Evolutionary conservation across 2,888 invertebrate species (phyloP).

Genomic region (Agriopis marginaria): DNA sequence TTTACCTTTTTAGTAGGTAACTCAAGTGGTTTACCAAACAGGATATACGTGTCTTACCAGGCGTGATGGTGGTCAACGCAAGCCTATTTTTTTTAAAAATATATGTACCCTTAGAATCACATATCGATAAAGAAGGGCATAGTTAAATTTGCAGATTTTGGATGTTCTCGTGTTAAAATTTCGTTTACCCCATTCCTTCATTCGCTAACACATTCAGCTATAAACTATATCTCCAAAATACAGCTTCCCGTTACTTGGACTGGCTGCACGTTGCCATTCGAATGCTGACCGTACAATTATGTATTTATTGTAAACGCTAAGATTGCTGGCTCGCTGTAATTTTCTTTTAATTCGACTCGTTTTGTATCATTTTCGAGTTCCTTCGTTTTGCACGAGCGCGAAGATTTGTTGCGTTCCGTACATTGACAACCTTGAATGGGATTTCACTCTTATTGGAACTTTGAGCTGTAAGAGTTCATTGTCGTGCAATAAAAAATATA

Average conservation of each 20-base stretch:
- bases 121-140: neutral
- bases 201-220: neutral
- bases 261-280: slow-evolving; percentile 49
- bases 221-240: slow-evolving; percentile 46
- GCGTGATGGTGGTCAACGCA: too few species aligned
- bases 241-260: slow-evolving; percentile 37
- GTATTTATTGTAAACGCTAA: slow-evolving; percentile 87
- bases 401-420: slow-evolving; percentile 67
- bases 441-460: slow-evolving; percentile 29
- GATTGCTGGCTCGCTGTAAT: slow-evolving; percentile 84
- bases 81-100: too few species aligned
- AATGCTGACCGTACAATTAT: slow-evolving; percentile 84
- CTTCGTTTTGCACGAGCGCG: slow-evolving; percentile 72
- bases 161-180: neutral
- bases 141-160: neutral
- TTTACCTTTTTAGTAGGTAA: too few species aligned
- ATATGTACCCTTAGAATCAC: too few species aligned
- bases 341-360: slow-evolving; percentile 84
- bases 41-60: too few species aligned
- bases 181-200: neutral
- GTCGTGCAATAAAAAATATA: neutral
- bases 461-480: slow-evolving; percentile 26
- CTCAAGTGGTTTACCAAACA: too few species aligned
- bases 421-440: slow-evolving; percentile 43
- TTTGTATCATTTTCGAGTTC: slow-evolving; percentile 84